Conservation (phyloP, 2,888 invertebrate genomes). For the Syritta pipiens region DNA sequence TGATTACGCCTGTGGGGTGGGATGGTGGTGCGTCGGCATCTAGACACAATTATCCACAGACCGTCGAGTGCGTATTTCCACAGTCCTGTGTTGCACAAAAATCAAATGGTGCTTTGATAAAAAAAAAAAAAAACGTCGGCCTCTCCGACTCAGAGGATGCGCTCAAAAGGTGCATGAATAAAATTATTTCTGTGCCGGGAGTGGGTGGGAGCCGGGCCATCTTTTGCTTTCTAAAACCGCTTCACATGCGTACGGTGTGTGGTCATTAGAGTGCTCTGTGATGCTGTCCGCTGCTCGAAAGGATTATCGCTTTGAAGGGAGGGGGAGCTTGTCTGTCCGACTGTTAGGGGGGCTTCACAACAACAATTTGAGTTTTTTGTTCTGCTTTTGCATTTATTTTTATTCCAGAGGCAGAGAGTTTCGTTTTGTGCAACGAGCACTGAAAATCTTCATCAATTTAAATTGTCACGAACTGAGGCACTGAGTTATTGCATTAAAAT, state of each 20-base stretch:
- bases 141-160: not conserved
- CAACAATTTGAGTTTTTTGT: too few species aligned
- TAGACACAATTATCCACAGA: slow-evolving; percentile 1
- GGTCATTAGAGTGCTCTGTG: slow-evolving; percentile 54
- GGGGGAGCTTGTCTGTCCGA: not conserved
- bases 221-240: slow-evolving; percentile 59
- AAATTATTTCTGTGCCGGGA: slow-evolving; percentile 41
- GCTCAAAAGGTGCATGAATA: slow-evolving; percentile 57
- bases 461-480: slow-evolving; percentile 59
- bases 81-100: slow-evolving; percentile 38
- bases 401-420: slow-evolving; percentile 27
- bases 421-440: slow-evolving; percentile 38
- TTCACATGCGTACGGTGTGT: slow-evolving; percentile 57
- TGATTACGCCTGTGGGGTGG: slow-evolving; percentile 60
- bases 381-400: slow-evolving; percentile 22
- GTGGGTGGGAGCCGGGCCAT: slow-evolving; percentile 1
- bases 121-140: slow-evolving; percentile 12
- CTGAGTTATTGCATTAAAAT: slow-evolving; percentile 53
- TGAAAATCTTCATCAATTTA: slow-evolving; percentile 62
- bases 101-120: slow-evolving; percentile 44
- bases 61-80: slow-evolving; percentile 2
- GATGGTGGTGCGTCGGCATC: slow-evolving; percentile 22
- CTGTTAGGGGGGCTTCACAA: not conserved
- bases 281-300: slow-evolving; percentile 21
- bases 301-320: slow-evolving; percentile 43